Conservation (phyloP, 1,140 invertebrate species). For the Fopius arisanus region DNA sequence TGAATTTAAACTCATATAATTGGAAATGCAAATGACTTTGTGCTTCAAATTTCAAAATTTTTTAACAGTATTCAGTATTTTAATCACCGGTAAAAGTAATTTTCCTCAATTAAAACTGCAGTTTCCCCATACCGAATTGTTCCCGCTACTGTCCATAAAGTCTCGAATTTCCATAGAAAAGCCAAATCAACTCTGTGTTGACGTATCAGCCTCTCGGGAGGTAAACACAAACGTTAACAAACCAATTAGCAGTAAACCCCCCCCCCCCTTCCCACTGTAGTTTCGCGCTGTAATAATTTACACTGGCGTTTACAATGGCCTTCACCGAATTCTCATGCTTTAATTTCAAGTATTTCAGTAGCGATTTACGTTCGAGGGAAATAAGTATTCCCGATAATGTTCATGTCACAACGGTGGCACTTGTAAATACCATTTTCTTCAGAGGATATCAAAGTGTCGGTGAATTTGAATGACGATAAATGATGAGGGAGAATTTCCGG, state of each 20-base stretch:
- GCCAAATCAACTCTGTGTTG: background rate
- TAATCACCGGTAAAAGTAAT: background rate
- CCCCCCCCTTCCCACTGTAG: background rate
- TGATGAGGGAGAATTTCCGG: background rate
- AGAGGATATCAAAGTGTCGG: background rate
- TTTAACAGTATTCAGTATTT: too few relatives aligned
- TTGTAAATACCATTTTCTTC: background rate
- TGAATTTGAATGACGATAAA: too few relatives aligned
- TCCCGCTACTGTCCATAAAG: background rate
- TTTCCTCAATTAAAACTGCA: background rate
- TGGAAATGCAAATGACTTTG: too few relatives aligned
- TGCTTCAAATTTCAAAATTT: background rate
- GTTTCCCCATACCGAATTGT: background rate
- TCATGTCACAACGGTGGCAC: background rate
- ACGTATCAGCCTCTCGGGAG: background rate
- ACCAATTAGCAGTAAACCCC: constrained; percentile 59
- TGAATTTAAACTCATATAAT: too few relatives aligned
- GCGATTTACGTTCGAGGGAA: background rate
- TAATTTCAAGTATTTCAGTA: background rate
- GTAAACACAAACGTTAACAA: constrained; percentile 51
- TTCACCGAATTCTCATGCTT: constrained; percentile 14
- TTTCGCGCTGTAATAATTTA: constrained; percentile 45
- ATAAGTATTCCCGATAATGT: background rate
- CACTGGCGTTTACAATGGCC: constrained; percentile 33
- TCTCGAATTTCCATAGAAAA: background rate